phyloP scores from a whole-genome alignment of 2,888 invertebrate species.

The Epistrophe eligans region DNA sequence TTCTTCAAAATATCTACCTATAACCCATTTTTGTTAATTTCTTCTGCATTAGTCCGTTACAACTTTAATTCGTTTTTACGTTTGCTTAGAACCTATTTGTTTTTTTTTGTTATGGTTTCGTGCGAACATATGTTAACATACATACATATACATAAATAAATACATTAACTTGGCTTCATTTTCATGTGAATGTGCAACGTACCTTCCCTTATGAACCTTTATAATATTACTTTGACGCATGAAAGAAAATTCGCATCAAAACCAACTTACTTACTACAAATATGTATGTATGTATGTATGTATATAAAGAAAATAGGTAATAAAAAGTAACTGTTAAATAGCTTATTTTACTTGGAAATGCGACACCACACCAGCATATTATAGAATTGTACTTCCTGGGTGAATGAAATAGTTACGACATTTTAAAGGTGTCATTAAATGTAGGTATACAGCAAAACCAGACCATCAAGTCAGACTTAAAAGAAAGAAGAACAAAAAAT shows the following conservation, averaged over 20 bases:
- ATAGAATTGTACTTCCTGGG: slow-evolving; percentile 50
- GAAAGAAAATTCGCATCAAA: slow-evolving; percentile 28
- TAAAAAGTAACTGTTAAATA: slow-evolving; percentile 47
- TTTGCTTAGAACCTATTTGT: no score
- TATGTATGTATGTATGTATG: no score
- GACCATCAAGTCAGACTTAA: background rate
- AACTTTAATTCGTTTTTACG: no score
- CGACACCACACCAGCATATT: slow-evolving; percentile 19
- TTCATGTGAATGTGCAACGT: slow-evolving; percentile 1
- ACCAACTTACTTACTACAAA: background rate
- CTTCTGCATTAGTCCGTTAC: no score
- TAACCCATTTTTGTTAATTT: no score
- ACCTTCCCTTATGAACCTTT: slow-evolving; percentile 2
- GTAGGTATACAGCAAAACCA: background rate
- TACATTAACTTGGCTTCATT: slow-evolving; percentile 26
- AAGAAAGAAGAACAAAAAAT: background rate
- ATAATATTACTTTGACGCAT: slow-evolving; percentile 18
- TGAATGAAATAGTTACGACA: slow-evolving; percentile 58
- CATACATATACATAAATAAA: no score
- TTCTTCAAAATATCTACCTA: no score
- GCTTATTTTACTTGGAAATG: slow-evolving; percentile 60
- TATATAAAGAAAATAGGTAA: slow-evolving; percentile 21
- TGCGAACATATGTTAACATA: slow-evolving; percentile 2
- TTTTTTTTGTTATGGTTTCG: background rate
- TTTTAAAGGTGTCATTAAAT: slow-evolving; percentile 54